phyloP scores from a whole-genome alignment of 2,888 invertebrate genomes.

The Drosophila fulvimacula region DNA sequence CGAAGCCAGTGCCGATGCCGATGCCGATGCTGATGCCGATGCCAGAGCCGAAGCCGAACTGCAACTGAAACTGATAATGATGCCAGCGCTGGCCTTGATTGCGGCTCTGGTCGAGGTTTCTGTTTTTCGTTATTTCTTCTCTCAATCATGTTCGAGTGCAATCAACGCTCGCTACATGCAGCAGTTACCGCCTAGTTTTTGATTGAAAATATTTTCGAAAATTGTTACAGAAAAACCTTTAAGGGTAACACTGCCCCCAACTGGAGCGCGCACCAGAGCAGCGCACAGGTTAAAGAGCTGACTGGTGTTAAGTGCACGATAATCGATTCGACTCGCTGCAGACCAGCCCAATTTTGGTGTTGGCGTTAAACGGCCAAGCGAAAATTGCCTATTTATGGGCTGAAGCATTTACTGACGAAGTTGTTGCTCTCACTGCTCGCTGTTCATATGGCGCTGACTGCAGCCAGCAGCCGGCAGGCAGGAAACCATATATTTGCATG shows the following conservation, averaged over 20 bases:
- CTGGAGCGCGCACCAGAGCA: constrained; percentile 29
- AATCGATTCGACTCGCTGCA: constrained; percentile 75
- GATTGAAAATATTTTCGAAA: constrained; percentile 69
- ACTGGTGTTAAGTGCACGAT: constrained; percentile 79
- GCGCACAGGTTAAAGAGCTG: constrained; percentile 74
- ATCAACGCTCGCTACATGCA: constrained; percentile 56
- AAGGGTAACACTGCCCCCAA: constrained; percentile 62
- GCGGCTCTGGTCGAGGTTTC: constrained; percentile 38
- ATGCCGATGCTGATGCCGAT: constrained; percentile 28
- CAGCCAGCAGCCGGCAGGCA: constrained; percentile 29
- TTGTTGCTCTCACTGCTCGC: constrained; percentile 1
- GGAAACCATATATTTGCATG: constrained; percentile 76
- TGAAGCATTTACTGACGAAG: constrained; percentile 29
- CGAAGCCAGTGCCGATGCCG: constrained; percentile 44
- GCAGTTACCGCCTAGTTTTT: constrained; percentile 67
- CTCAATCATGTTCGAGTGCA: constrained; percentile 59
- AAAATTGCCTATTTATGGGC: constrained; percentile 78
- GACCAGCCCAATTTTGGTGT: constrained; percentile 62
- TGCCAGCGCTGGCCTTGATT: constrained; percentile 63
- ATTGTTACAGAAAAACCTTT: constrained; percentile 72
- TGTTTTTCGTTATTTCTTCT: constrained; percentile 8
- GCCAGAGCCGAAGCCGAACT: constrained; percentile 8
- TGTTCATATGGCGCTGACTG: constrained; percentile 13
- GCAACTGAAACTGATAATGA: constrained; percentile 54
- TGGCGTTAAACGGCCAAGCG: constrained; percentile 74